phyloP scores from a whole-genome alignment of 2,888 invertebrate genomes.

The Tineola bisselliella region DNA sequence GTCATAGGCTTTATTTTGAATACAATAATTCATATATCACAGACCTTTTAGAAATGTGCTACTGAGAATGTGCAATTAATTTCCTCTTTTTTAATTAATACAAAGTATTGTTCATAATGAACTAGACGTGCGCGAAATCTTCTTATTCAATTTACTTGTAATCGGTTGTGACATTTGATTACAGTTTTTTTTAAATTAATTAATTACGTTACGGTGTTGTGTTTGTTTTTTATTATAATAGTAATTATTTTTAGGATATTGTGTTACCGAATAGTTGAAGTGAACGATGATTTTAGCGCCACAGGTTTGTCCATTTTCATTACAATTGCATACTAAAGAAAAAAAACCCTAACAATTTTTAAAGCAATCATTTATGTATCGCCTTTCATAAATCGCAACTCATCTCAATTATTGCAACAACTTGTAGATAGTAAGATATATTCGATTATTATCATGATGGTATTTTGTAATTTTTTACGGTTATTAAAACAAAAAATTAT shows the following conservation, averaged over 20 bases:
- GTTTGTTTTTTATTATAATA: neutral
- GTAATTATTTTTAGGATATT: neutral
- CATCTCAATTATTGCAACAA: neutral
- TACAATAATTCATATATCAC: neutral
- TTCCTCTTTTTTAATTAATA: slow-evolving; percentile 9
- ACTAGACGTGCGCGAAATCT: slow-evolving; percentile 3
- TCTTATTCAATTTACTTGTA: neutral
- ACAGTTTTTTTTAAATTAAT: neutral
- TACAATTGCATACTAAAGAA: too few relatives aligned
- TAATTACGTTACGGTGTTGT: neutral
- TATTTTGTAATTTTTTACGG: neutral
- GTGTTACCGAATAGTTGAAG: neutral
- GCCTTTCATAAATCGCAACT: too few relatives aligned
- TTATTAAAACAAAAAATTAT: neutral
- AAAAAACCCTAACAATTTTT: too few relatives aligned
- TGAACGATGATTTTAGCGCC: neutral
- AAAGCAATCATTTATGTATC: too few relatives aligned
- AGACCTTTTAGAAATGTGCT: slow-evolving; percentile 4
- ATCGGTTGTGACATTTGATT: too few relatives aligned
- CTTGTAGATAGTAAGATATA: neutral
- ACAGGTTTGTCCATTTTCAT: neutral
- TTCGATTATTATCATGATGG: neutral
- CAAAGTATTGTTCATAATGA: slow-evolving; percentile 7
- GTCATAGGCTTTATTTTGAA: neutral
- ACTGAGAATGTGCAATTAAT: slow-evolving; percentile 9